A percentile compares a stretch with the other conserved stretches of the same genome.
Evolutionary conservation across 92 coral and sea anemone genomes (phyloP).

Genomic region (Diadumene lineata): DNA sequence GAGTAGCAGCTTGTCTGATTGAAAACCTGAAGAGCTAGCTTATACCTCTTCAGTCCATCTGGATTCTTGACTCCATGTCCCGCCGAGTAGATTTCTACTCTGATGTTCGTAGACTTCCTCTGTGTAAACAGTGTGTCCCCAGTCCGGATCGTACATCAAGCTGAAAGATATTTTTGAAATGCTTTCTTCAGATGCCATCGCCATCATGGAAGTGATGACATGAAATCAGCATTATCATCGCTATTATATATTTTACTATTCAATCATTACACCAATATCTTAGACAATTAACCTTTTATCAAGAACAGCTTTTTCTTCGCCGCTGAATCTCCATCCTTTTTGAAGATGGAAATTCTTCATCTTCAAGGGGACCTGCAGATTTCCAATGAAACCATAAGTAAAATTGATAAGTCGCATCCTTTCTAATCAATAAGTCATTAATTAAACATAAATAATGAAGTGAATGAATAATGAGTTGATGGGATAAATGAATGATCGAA

Average conservation of each 20-base stretch:
- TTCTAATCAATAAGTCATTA: too few species aligned
- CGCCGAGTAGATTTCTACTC: conserved; percentile 57
- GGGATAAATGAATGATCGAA: too few species aligned
- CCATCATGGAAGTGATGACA: too few species aligned
- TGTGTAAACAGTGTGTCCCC: conserved; percentile 39
- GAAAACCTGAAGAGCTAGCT: too few species aligned
- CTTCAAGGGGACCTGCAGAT: conserved; percentile 29
- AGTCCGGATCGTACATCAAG: conserved; percentile 47
- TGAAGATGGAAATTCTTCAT: conserved; percentile 49
- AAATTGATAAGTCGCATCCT: too few species aligned
- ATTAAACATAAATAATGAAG: too few species aligned
- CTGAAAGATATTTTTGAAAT: conserved; percentile 5
- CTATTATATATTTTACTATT: too few species aligned
- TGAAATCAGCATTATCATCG: not conserved
- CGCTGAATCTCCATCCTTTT: conserved; percentile 56
- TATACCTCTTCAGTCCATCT: conserved; percentile 59
- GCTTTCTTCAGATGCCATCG: not conserved
- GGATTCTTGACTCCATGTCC: conserved; percentile 54
- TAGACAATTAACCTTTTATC: conserved; percentile 35
- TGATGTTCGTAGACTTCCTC: conserved; percentile 72
- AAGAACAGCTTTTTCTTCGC: conserved; percentile 44
- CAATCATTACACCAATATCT: too few species aligned
- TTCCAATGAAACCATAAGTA: too few species aligned
- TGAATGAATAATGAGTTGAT: too few species aligned
- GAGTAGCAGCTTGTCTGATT: too few species aligned